Percentiles rank a stretch among this genome's conserved stretches.
These are phyloP conservation scores for Andrena trimmerana DNA, from an alignment of 2,888 invertebrate species.

Conservation along the genomic window DNA sequence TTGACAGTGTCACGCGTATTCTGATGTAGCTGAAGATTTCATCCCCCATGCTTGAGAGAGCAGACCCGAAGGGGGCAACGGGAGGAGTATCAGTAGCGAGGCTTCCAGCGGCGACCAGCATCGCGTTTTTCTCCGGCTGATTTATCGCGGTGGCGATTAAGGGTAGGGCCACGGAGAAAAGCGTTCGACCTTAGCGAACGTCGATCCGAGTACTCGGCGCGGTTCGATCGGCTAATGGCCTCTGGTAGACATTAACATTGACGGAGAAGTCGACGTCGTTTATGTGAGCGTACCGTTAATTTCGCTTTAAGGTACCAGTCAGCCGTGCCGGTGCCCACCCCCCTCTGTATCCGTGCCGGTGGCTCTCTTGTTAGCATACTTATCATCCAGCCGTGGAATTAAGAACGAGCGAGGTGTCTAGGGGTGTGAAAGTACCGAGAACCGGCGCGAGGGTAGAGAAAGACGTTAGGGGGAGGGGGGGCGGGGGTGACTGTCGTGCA, in stretches of 20 bases:
- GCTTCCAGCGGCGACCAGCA: conserved; percentile 28
- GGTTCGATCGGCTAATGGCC: conserved; percentile 80
- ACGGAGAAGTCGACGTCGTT: conserved; percentile 77
- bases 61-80: not conserved
- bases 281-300: conserved; percentile 81
- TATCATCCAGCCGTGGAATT: conserved; percentile 82
- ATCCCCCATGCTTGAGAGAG: not conserved
- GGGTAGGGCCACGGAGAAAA: conserved; percentile 52
- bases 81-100: conserved; percentile 36
- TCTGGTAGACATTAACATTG: conserved; percentile 80
- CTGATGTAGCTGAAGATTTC: not conserved
- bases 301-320: conserved; percentile 73
- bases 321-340: conserved; percentile 28
- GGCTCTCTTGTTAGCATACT: conserved; percentile 84
- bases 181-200: conserved; percentile 71
- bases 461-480: conserved; percentile 61
- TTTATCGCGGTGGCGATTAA: conserved; percentile 73
- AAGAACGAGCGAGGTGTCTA: conserved; percentile 76
- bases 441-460: conserved; percentile 72
- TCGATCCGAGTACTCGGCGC: conserved; percentile 65
- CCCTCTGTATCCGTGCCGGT: conserved; percentile 61
- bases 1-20: not conserved
- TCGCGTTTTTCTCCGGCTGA: conserved; percentile 65
- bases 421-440: conserved; percentile 64
- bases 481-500: conserved; percentile 55